Conservation (phyloP, 2,888 invertebrate genomes). For the Drosophila acutilabella region DNA sequence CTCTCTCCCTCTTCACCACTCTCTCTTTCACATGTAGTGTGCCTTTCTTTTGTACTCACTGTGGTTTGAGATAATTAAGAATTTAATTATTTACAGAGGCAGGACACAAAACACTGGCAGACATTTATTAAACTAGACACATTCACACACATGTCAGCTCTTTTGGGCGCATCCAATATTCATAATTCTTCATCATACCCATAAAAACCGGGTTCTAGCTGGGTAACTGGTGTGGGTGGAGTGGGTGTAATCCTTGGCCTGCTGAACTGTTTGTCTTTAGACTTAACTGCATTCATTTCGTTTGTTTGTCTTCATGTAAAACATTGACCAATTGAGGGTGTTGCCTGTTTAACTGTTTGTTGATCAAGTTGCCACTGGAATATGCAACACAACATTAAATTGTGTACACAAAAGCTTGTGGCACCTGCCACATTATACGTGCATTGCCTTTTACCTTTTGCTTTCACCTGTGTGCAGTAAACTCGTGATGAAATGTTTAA, state of each 20-base stretch:
- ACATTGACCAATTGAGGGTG: constrained; percentile 66
- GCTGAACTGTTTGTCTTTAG: constrained; percentile 50
- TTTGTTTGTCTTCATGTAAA: constrained; percentile 55
- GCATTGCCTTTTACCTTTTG: constrained; percentile 13
- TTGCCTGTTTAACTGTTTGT: constrained; percentile 53
- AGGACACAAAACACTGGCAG: constrained; percentile 33
- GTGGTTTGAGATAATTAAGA: constrained; percentile 76
- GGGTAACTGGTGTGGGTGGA: background rate
- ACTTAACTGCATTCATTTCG: constrained; percentile 35
- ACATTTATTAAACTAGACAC: constrained; percentile 68
- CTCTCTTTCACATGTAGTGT: background rate
- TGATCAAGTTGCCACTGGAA: constrained; percentile 38
- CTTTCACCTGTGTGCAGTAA: constrained; percentile 43
- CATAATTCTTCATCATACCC: constrained; percentile 72
- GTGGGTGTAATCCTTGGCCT: constrained; percentile 15
- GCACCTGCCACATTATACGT: constrained; percentile 7
- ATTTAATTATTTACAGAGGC: constrained; percentile 76
- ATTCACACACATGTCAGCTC: constrained; percentile 26
- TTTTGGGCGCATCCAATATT: constrained; percentile 59
- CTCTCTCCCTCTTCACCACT: constrained; percentile 5
- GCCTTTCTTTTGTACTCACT: constrained; percentile 6
- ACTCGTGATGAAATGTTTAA: constrained; percentile 50
- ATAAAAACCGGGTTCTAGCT: constrained; percentile 5
- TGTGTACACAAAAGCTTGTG: constrained; percentile 46
- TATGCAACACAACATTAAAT: constrained; percentile 59